phyloP scores from a whole-genome alignment of 2,888 invertebrate genomes.

The Drosophila macrospina region DNA sequence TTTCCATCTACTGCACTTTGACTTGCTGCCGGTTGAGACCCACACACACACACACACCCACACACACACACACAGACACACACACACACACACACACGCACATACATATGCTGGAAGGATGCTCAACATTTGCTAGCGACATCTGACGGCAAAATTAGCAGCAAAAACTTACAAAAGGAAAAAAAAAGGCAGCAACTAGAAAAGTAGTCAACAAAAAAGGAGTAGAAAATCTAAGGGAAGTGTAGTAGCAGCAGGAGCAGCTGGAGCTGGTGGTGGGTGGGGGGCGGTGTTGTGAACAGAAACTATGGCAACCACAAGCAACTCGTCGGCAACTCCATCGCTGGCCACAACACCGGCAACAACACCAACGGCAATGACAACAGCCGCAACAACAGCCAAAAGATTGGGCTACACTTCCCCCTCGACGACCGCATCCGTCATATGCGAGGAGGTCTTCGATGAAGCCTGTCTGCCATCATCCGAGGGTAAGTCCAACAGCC shows the following conservation, averaged over 20 bases:
- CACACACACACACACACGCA: constrained; percentile 1
- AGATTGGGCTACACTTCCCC: constrained; percentile 73
- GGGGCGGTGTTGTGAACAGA: background rate
- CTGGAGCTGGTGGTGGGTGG: background rate
- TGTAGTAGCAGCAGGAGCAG: background rate
- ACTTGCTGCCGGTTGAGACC: constrained; percentile 37
- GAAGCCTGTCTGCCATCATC: constrained; percentile 93
- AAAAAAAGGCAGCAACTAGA: background rate
- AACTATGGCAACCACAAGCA: constrained; percentile 48
- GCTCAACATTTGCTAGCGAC: constrained; percentile 52
- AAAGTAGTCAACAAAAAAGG: background rate
- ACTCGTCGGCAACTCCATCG: constrained; percentile 60
- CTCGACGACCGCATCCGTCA: constrained; percentile 85
- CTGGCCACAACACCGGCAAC: constrained; percentile 64
- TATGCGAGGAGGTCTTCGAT: constrained; percentile 94
- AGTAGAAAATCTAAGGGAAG: background rate
- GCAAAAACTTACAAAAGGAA: constrained; percentile 2
- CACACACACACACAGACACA: constrained; percentile 4
- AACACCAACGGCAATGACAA: constrained; percentile 57
- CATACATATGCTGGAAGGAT: constrained; percentile 17
- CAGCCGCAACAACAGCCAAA: constrained; percentile 53
- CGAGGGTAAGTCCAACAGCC: constrained; percentile 86
- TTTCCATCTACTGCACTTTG: constrained; percentile 17
- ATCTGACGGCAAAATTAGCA: constrained; percentile 36
- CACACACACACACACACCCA: constrained; percentile 10